A percentile compares a stretch with the other conserved stretches of the same genome.
These are phyloP conservation scores for Heliocidaris tuberculata DNA, from an alignment of 35 echinoderm and acorn worm species.

Conservation along the genomic window DNA sequence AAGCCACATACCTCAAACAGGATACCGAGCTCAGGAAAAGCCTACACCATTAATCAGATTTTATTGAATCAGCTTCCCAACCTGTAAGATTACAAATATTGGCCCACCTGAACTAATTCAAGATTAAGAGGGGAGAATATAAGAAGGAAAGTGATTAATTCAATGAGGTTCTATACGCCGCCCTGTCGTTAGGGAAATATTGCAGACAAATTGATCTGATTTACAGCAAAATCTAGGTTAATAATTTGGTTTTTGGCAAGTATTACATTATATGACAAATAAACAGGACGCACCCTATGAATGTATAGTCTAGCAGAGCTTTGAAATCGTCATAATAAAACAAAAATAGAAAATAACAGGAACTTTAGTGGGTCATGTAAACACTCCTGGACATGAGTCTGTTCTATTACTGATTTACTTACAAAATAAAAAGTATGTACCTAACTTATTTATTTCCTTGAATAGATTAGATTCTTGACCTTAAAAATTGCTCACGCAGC, in stretches of 20 bases:
- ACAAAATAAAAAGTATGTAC: neutral
- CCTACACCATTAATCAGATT: neutral
- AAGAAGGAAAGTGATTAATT: slow-evolving; percentile 9
- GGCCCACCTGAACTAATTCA: neutral
- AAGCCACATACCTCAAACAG: neutral
- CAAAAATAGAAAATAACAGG: neutral
- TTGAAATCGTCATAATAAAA: neutral
- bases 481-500: too few species aligned
- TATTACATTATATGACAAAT: neutral
- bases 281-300: neutral
- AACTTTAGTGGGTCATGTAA: neutral
- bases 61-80: neutral
- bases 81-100: neutral
- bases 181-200: slow-evolving; percentile 32
- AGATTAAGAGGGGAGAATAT: neutral
- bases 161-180: neutral
- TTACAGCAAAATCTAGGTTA: neutral
- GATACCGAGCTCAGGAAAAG: neutral
- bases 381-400: neutral
- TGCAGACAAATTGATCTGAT: slow-evolving; percentile 21
- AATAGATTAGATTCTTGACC: too few species aligned
- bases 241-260: neutral
- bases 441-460: too few species aligned
- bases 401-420: neutral
- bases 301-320: neutral